phyloP scores from a whole-genome alignment of 2,113 vertebrate genomes.

The Neotoma lepida region DNA sequence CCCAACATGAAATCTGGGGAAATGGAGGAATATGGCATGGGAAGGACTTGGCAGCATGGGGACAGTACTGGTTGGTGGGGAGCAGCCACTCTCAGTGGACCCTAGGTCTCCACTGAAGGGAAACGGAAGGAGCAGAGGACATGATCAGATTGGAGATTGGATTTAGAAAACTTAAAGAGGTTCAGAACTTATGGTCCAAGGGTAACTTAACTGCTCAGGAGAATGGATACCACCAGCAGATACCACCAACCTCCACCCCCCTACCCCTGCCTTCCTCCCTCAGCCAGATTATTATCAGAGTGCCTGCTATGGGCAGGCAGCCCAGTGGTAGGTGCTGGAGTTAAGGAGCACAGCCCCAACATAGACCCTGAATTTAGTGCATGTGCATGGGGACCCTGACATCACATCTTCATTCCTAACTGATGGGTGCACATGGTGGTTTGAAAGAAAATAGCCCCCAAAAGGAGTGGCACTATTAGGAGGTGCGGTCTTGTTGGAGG shows the following conservation, averaged over 20 bases:
- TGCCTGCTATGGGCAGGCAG: rapidly evolving
- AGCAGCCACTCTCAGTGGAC: background rate
- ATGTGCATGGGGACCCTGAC: rapidly evolving
- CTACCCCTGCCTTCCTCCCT: rapidly evolving
- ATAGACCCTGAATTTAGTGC: rapidly evolving
- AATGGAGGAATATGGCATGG: too few species aligned
- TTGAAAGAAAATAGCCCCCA: background rate
- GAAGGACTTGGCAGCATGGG: background rate
- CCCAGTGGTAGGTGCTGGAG: background rate
- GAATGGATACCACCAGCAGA: too few species aligned
- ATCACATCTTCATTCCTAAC: too few species aligned
- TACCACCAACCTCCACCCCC: background rate
- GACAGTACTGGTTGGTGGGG: too few species aligned
- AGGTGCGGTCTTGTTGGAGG: background rate
- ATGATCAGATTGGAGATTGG: background rate
- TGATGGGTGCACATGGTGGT: background rate
- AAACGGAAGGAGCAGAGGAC: background rate
- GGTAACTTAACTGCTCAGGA: background rate
- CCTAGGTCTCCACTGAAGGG: background rate
- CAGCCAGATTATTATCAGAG: background rate
- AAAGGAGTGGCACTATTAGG: background rate
- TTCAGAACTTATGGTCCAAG: background rate
- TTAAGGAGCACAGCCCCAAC: too few species aligned
- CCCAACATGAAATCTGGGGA: background rate
- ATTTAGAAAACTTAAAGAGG: background rate